phyloP scores from a whole-genome alignment of 2,797 vertebrate species.

The Oryzias dopingdopingensis region DNA sequence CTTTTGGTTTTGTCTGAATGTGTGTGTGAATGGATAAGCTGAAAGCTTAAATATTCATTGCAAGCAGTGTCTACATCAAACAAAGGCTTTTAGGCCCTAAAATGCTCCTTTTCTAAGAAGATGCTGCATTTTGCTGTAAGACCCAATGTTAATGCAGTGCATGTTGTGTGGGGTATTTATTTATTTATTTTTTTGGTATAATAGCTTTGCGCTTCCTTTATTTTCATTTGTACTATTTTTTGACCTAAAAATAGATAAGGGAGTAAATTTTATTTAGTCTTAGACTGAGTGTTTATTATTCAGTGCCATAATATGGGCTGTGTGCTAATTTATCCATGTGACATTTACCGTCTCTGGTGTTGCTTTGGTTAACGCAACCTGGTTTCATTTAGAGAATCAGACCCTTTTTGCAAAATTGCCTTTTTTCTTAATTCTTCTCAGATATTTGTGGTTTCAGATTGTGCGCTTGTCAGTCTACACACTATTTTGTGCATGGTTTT shows the following conservation, averaged over 20 bases:
- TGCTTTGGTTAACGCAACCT: constrained; percentile 62
- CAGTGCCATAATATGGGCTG: not conserved
- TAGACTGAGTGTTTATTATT: too few species aligned
- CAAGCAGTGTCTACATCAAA: not conserved
- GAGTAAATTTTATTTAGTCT: too few species aligned
- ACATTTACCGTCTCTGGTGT: constrained; percentile 9
- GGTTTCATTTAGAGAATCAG: constrained; percentile 65
- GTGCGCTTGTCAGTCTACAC: constrained; percentile 4
- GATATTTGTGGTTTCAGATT: constrained; percentile 66
- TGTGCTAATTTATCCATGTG: not conserved
- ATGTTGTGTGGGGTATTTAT: too few species aligned
- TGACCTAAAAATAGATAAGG: not conserved
- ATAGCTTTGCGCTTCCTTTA: constrained; percentile 14
- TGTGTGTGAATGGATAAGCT: not conserved
- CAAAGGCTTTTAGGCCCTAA: constrained; percentile 1
- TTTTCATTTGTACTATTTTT: constrained; percentile 16
- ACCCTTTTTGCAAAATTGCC: constrained; percentile 15
- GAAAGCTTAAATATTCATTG: not conserved
- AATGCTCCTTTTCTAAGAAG: constrained; percentile 6
- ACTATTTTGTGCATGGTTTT: constrained; percentile 38
- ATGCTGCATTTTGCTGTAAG: constrained; percentile 6
- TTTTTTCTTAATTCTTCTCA: constrained; percentile 55
- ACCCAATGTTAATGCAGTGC: too few species aligned
- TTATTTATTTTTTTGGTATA: too few species aligned
- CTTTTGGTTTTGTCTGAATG: not conserved